Evolutionary conservation across 35 echinoderm and acorn worm species (phyloP).

Genomic region (Heliocidaris tuberculata): DNA sequence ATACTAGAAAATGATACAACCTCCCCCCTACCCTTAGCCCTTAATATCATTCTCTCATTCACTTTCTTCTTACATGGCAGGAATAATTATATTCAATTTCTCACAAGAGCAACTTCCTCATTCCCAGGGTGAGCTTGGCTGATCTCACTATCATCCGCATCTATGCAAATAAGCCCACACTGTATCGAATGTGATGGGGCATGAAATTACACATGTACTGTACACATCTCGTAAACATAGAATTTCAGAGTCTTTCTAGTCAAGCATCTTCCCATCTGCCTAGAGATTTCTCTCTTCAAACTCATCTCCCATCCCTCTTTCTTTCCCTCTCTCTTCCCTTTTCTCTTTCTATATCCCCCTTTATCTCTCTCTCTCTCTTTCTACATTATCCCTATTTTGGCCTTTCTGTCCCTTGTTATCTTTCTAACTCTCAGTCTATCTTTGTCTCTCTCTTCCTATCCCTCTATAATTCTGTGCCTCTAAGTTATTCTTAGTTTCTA

Average conservation of each 20-base stretch:
- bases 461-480: neutral
- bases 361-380: neutral
- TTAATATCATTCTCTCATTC: neutral
- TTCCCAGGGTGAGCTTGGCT: neutral
- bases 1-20: neutral
- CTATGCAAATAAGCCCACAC: constrained; percentile 8
- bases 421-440: neutral
- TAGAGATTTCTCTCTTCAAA: neutral
- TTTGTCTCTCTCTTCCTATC: neutral
- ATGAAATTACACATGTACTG: constrained; percentile 13
- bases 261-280: too few species aligned
- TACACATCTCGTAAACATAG: neutral
- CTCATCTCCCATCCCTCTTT: neutral
- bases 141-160: constrained; percentile 7
- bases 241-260: neutral
- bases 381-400: neutral
- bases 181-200: constrained; percentile 9
- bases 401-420: too few species aligned
- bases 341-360: neutral
- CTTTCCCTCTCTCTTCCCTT: neutral
- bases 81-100: constrained; percentile 26
- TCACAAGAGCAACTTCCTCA: constrained; percentile 20
- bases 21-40: neutral
- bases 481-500: neutral
- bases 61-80: neutral